Base-by-base conservation (phyloP, 2,113 vertebrate genomes). In the Furnarius figulus region DNA sequence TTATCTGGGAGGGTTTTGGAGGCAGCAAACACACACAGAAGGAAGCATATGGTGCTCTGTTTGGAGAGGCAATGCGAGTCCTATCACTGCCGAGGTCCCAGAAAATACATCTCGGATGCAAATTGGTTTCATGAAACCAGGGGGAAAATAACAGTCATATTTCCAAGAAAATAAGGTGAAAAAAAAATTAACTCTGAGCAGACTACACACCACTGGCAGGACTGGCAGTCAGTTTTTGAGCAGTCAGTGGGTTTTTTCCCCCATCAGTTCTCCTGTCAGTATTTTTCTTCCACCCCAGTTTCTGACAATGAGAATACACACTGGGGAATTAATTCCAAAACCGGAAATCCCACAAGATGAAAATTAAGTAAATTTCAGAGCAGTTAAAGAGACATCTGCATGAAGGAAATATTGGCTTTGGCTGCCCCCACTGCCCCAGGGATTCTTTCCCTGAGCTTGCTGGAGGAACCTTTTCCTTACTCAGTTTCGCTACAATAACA, bases 281-380 rank as follows among this genome's bases (percentile, higher is more conserved):
- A n/a, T 33, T 55, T 67, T 68, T 11, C 10, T 80, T 56, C 58
- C 56, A 73, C 14, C 13, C 49, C n/a, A 35, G 31, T 31, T 93
- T 89, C 92, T 89, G 61, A 92, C 93, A 71, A 62, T 6, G 5
- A 49, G 35, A 8, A 0, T 6, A 8, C 66, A 87, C 92, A 67
- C 47, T 28, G 33, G 39, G 53, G 67, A 92, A 90, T 35, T 72
- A 8, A 37, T 67, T 92, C 73, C 62, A 63, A 46, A 61, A 93
- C 1, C 78, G 27, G 55, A 89, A 94, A 68, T 79, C 72, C 73
- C 6, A 6, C 12, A 62, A 84, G 35, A 89, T 62, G 16, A 65
- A 68, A 85, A 89, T n/a, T 14, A 85, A 97, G 82, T 74, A 94
- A 68, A 68, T 92, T 95, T 95, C 89, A 88, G 85, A 94, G 84